Percentiles rank a stretch among this genome's conserved stretches.
Conservation (phyloP, 2,797 vertebrate genomes). For the Neosilurus mollespiculum region DNA sequence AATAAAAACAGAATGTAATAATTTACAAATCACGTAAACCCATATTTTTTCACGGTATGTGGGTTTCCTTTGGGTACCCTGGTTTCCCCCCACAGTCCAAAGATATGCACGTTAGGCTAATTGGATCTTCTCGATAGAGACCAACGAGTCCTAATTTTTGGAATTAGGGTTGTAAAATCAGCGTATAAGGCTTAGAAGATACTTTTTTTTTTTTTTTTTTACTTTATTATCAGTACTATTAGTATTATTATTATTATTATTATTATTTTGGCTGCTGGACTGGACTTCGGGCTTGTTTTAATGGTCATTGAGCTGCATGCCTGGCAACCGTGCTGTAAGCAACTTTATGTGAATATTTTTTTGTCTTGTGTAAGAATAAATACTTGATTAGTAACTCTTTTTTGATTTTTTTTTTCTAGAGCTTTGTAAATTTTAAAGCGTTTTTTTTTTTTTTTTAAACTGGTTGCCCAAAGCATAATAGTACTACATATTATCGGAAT, state of each 20-base stretch:
- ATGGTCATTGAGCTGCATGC: conserved; percentile 6
- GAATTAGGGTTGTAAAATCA: too few relatives aligned
- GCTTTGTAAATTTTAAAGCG: not conserved
- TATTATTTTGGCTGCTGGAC: not conserved
- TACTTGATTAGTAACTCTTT: conserved; percentile 5
- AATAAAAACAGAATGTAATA: too few relatives aligned
- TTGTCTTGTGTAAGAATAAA: conserved; percentile 13
- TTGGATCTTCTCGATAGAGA: too few relatives aligned
- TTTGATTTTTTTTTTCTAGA: not conserved
- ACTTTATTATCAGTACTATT: too few relatives aligned
- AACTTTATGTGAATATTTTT: conserved; percentile 10
- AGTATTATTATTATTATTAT: too few relatives aligned
- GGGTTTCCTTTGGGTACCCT: too few relatives aligned
- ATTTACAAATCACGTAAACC: too few relatives aligned
- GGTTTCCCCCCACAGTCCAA: too few relatives aligned
- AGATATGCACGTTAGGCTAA: too few relatives aligned
- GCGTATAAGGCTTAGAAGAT: too few relatives aligned
- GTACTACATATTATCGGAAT: not conserved
- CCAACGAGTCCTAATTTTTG: too few relatives aligned
- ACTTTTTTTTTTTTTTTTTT: not conserved
- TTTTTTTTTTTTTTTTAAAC: not conserved
- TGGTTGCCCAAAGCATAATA: not conserved
- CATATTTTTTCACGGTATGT: too few relatives aligned
- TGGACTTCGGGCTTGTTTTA: conserved; percentile 7
- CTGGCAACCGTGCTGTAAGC: conserved; percentile 8